These are phyloP conservation scores for Vanacampus margaritifer DNA, from an alignment of 2,113 vertebrate genomes.

Conservation along the genomic window DNA sequence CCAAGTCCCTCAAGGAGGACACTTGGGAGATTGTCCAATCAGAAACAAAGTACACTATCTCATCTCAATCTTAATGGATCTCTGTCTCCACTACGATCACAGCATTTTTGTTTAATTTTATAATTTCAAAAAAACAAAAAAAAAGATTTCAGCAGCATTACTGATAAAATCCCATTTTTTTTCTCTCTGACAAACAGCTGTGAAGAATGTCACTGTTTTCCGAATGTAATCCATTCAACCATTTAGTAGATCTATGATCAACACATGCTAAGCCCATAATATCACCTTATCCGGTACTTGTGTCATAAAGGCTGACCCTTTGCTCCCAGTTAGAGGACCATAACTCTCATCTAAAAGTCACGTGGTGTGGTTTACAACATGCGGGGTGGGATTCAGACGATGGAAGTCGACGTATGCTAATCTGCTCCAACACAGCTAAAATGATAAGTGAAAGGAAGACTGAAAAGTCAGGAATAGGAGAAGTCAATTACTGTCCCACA, in stretches of 20 bases:
- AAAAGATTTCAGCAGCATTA: no score
- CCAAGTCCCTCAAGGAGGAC: no score
- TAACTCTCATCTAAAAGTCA: constrained; percentile 50
- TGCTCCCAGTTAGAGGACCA: constrained; percentile 52
- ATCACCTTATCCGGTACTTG: constrained; percentile 48
- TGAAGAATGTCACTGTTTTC: constrained; percentile 27
- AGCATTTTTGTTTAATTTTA: no score
- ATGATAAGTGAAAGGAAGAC: constrained; percentile 12
- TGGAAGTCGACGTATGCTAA: constrained; percentile 16
- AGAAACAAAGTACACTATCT: no score
- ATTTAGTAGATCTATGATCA: constrained; percentile 47
- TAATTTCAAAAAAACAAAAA: no score
- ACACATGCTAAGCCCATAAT: constrained; percentile 37
- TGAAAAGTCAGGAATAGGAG: no score
- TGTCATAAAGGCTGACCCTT: constrained; percentile 41
- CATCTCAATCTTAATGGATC: no score
- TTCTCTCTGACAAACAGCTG: constrained; percentile 21
- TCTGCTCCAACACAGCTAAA: constrained; percentile 12
- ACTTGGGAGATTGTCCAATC: no score
- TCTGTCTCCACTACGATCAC: no score
- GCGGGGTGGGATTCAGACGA: constrained; percentile 21
- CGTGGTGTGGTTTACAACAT: constrained; percentile 33
- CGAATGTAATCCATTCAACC: constrained; percentile 42
- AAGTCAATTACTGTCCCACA: background rate
- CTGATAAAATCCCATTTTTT: background rate